These are phyloP conservation scores for Autographa gamma DNA, from an alignment of 2,888 invertebrate genomes.

Conservation along the genomic window DNA sequence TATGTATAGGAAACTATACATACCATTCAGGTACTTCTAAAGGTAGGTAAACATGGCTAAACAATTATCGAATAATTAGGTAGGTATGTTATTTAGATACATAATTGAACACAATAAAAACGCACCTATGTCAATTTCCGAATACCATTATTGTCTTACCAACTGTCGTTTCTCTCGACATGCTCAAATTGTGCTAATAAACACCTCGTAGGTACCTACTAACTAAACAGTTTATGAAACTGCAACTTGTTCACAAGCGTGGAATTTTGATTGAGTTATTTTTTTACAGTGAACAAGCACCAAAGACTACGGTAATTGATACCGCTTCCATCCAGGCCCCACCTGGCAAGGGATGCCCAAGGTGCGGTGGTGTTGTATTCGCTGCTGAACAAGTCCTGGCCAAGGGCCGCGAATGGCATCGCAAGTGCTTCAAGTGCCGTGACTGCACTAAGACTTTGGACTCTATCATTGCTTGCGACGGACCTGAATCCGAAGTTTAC, in stretches of 20 bases:
- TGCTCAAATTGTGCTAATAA: not conserved
- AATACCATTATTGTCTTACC: no score
- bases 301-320: slow-evolving; percentile 93
- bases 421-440: slow-evolving; percentile 97
- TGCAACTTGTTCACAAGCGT: not conserved
- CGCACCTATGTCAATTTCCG: no score
- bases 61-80: no score
- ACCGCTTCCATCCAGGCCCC: slow-evolving; percentile 94
- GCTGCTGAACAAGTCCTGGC: slow-evolving; percentile 98
- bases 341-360: slow-evolving; percentile 96
- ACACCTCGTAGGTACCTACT: not conserved
- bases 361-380: slow-evolving; percentile 96
- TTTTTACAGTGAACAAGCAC: slow-evolving; percentile 91
- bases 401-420: slow-evolving; percentile 97
- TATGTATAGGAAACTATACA: no score
- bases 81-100: no score
- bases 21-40: no score
- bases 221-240: not conserved
- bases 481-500: slow-evolving; percentile 97
- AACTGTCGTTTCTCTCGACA: not conserved
- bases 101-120: not conserved
- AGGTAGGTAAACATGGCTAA: no score
- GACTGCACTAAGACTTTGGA: slow-evolving; percentile 98
- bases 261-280: slow-evolving; percentile 18
- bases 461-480: slow-evolving; percentile 98